Evolutionary conservation across 2,797 vertebrate genomes (phyloP).

Genomic region (Gallinago solitaria): DNA sequence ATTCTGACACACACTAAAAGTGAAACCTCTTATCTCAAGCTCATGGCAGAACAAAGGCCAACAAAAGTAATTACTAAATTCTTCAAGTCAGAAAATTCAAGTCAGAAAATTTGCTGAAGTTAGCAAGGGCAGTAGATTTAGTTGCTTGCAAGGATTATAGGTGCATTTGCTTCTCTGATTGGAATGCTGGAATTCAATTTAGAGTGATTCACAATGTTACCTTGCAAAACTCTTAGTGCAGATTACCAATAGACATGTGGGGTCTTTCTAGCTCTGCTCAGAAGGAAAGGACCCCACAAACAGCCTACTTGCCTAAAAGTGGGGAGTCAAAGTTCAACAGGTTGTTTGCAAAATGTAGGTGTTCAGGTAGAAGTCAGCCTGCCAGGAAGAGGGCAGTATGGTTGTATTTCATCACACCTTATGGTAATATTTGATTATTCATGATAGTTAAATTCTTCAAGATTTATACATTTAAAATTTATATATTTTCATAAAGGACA

Average conservation of each 20-base stretch:
- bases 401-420: background rate
- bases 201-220: background rate
- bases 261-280: background rate
- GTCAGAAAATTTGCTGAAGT: background rate
- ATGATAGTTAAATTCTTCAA: background rate
- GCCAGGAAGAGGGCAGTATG: background rate
- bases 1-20: background rate
- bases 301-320: background rate
- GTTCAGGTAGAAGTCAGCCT: background rate
- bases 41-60: conserved; percentile 30
- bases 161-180: background rate
- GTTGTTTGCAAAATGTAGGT: background rate
- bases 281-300: background rate
- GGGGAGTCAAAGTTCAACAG: background rate
- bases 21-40: background rate
- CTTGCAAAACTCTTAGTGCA: background rate
- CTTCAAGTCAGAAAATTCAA: background rate
- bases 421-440: background rate
- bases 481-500: background rate
- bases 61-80: conserved; percentile 50
- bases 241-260: background rate
- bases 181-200: conserved; percentile 4
- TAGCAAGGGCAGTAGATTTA: conserved; percentile 12
- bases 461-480: no score
- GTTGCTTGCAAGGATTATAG: conserved; percentile 26